These are phyloP conservation scores for Stomorhina lunata DNA, from an alignment of 2,888 invertebrate genomes.

Conservation along the genomic window DNA sequence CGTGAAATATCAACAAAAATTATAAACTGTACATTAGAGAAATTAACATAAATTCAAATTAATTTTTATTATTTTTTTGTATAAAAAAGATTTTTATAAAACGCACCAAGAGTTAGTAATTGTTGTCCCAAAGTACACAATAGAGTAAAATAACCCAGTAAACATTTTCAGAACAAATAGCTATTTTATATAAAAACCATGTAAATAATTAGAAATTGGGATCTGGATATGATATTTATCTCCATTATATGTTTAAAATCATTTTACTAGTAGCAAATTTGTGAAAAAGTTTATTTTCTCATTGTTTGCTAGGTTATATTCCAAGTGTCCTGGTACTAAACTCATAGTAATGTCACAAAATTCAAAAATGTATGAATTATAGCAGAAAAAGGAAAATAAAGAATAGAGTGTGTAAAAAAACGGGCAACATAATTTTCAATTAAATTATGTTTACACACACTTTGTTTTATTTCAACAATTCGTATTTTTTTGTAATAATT, in stretches of 20 bases:
- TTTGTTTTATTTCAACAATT: constrained; percentile 59
- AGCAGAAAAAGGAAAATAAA: constrained; percentile 11
- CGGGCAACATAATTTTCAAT: constrained; percentile 64
- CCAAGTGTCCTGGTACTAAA: constrained; percentile 36
- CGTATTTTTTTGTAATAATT: constrained; percentile 18
- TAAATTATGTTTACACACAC: constrained; percentile 63
- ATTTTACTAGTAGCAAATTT: too few relatives aligned
- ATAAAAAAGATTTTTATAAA: constrained; percentile 34
- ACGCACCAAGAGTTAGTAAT: constrained; percentile 57
- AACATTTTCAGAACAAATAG: neutral
- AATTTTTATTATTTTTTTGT: constrained; percentile 40
- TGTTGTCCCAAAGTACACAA: constrained; percentile 53
- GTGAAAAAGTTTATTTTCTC: too few relatives aligned
- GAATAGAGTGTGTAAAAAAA: constrained; percentile 27
- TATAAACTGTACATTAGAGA: constrained; percentile 63
- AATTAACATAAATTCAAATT: constrained; percentile 63
- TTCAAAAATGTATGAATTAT: constrained; percentile 61
- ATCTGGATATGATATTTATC: too few relatives aligned
- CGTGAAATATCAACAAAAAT: constrained; percentile 47
- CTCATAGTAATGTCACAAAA: constrained; percentile 56
- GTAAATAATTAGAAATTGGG: too few relatives aligned
- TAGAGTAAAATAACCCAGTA: constrained; percentile 23
- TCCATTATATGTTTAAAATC: too few relatives aligned
- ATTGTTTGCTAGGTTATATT: constrained; percentile 31
- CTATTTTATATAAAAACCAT: too few relatives aligned